Evolutionary conservation across 2,797 vertebrate genomes (phyloP), one percentile per base, ranked within the genome.

Genomic region (Neosilurus hyrtlii): DNA sequence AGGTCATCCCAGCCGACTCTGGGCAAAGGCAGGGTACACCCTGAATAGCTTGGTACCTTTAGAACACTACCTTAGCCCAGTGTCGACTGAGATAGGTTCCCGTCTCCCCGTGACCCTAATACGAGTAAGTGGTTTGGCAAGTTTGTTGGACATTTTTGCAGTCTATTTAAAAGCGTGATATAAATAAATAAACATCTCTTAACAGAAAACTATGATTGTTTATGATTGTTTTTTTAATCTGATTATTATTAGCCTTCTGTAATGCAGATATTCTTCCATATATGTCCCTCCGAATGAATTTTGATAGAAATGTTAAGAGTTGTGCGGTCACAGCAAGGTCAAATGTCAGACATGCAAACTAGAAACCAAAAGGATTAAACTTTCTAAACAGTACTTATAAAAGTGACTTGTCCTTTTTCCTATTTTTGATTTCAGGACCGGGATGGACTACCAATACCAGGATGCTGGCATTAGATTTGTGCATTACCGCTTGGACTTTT

Each of bases 401-500:
- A 18, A 52, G 72, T 52, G 54, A 85, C 75, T 74, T 14, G 35
- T 76, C 35, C 54, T 1, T 35, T 8, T 56, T 83, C n/a, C 90
- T 82, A 85, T 89, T 91, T 93, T 56, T 81, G 24, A 89, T 74
- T 12, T 20, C 56, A 98, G 97, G 97, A 97, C 82, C 95, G 95
- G 2, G 97, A 99, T 0, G 97, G 97, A 85, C 91, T 99, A 87
- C 97, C 97, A 1, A 95, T 98, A 92, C 95, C 96, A 87, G 97
- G 97, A 92, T 99, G 97, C 91, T 99, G 96, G 97, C 97, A 99
- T 87, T 97, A 98, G 96, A 97, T 99, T 84, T 89, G 92, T 70
- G 77, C 66, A 2, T 57, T 56, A 35, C 26, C 4, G 37, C 0
- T 57, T 83, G 6, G 62, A 81, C 35, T 65, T 57, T 57, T 37